Evolutionary conservation across 1,140 invertebrate genomes (phyloP), one percentile per base, ranked within the genome.

Genomic region (Drosophila bifasciata): DNA sequence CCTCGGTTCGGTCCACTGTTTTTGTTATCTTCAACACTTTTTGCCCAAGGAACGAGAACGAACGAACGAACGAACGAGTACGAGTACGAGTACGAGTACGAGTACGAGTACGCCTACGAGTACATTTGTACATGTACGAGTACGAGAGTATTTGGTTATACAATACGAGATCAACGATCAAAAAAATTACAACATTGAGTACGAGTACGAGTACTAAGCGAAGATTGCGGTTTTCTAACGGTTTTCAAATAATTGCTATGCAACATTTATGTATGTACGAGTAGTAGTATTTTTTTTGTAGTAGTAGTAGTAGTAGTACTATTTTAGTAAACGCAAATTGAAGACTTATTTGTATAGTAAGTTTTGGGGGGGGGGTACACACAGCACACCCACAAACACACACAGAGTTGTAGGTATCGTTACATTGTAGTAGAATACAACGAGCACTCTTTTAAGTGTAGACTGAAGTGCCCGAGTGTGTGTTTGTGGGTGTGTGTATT

Each of bases 121-220:
- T 71, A 70, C 53, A 11, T 68, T 46, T 25, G 44, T 15, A 45
- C 66, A 3, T 11, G 28, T 32, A 32, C 40, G 40, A 55, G 44
- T 16, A 46, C 44, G 17, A 19, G 11, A 46, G 17, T 46, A 46
- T 45, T 45, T 70, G 66, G 39, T 79, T 85, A 73, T 58, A 84
- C 44, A 68, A 62, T 57, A 63, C 45, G 36, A 64, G 66, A 67
- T 76, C 69, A 85, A 85, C 73, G 81, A 86, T 86, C 76, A 86
- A 86, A 86, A 86, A 86, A 86, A 86, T 86, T 86, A 86, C 81
- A 86, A 86, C 81, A 86, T 88, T 80, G 77, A 86, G 72, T 85
- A 85, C 83, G 66, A 68, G 53, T 75, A 75, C 72, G 74, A 85
- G 64, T 71, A 78, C 83, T 86, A 86, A 81, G 74, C 83, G 76